Base-by-base conservation (phyloP, 2,888 invertebrate genomes). In the Euclidia mi region DNA sequence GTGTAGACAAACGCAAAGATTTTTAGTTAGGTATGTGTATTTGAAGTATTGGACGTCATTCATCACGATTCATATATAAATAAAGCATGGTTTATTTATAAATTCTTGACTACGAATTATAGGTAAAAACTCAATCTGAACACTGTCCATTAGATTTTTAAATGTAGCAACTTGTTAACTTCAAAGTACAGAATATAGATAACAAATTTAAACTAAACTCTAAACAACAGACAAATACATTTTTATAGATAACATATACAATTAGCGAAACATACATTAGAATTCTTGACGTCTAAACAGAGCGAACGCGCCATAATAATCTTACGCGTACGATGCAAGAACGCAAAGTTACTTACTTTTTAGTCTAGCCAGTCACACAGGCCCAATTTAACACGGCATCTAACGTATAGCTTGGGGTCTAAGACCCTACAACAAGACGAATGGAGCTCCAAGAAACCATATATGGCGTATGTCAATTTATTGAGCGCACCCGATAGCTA, bases 401-500 rank as follows among this genome's bases (percentile, higher is more conserved):
- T 89, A 89, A 88, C 82, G 78, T 76, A 63, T 56, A 47, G 61
- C 71, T n/a, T 75, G 63, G 71, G 87, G 86, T 85, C 88, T 84
- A 61, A 83, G 87, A 86, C 87, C 82, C 75, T 72, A 49, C 55
- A 62, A 70, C 70, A 82, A 87, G 88, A 88, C 86, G 90, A 85
- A 89, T 88, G 81, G 71, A 78, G 70, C 78, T 70, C 77, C 73
- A 77, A 61, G 68, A 57, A 57, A 59, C 92, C 91, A 62, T 92
- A 91, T 90, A 93, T 70, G 92, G 92, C 65, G 56, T 85, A 85
- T 91, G 92, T 93, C 92, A 93, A 93, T 93, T 92, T 92, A 91
- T 89, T 86, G 89, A 85, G 84, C 87, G 82, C 85, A 86, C 75
- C 65, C 78, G 74, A 82, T 80, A 62, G 75, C 66, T 53, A 78